These are phyloP conservation scores for Vimba vimba DNA, from an alignment of 2,113 vertebrate species.

Conservation along the genomic window DNA sequence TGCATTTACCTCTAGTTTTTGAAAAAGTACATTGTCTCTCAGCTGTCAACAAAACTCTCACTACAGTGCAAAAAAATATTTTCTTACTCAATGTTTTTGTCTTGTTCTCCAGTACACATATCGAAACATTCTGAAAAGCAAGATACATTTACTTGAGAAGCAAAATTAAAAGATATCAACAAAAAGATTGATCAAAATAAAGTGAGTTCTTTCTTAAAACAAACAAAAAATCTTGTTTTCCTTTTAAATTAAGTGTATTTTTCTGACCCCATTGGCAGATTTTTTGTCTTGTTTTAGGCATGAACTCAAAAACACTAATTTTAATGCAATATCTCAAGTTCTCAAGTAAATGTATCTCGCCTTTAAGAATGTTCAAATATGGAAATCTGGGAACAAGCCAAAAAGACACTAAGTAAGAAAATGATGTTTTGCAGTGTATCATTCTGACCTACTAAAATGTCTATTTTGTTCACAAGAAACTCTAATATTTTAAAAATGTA, in stretches of 20 bases:
- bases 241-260: background rate
- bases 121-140: background rate
- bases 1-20: background rate
- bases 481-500: background rate
- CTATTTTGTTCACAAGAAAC: background rate
- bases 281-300: background rate
- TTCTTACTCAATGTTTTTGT: background rate
- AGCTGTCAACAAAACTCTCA: background rate
- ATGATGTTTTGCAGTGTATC: background rate
- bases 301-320: background rate
- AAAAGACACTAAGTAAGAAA: background rate
- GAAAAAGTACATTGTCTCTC: background rate
- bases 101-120: background rate
- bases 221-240: background rate
- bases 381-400: background rate
- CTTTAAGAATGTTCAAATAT: background rate
- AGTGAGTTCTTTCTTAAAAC: background rate
- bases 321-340: background rate
- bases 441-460: conserved; percentile 8
- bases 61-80: background rate
- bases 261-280: background rate
- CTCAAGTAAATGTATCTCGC: background rate
- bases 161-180: background rate
- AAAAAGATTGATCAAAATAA: background rate
- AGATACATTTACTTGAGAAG: background rate